A percentile compares a stretch with the other conserved stretches of the same genome.
phyloP scores from a whole-genome alignment of 2,113 vertebrate genomes.

The Paracanthobrama guichenoti region DNA sequence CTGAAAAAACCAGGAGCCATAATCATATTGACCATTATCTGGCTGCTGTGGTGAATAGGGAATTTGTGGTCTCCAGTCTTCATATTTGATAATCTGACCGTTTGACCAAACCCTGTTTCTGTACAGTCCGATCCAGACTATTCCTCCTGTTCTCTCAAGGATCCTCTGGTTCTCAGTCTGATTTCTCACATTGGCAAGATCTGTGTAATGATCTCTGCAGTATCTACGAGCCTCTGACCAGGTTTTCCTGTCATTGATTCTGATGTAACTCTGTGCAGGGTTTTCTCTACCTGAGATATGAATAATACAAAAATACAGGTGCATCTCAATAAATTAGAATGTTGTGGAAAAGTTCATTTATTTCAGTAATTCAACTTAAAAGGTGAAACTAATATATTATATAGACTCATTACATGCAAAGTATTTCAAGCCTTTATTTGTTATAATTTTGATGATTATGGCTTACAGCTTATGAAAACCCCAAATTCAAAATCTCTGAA shows the following conservation, averaged over 20 bases:
- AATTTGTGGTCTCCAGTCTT: conserved; percentile 23
- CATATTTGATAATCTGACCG: not conserved
- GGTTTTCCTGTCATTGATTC: not conserved
- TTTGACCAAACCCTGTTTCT: conserved; percentile 42
- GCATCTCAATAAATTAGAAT: no score
- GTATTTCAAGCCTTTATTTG: no score
- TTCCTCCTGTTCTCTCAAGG: not conserved
- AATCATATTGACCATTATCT: conserved; percentile 21
- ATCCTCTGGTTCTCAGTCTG: conserved; percentile 35
- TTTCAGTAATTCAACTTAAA: no score
- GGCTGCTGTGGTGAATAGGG: not conserved
- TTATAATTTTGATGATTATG: no score
- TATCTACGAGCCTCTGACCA: conserved; percentile 41
- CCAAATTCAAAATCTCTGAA: no score
- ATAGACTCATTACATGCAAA: no score
- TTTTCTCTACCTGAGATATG: not conserved
- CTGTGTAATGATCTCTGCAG: conserved; percentile 40
- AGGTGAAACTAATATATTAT: no score
- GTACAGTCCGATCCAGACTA: conserved; percentile 45
- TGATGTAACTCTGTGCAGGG: not conserved
- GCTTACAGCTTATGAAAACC: no score
- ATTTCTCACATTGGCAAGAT: conserved; percentile 42
- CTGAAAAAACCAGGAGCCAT: not conserved
- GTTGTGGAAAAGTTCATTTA: no score
- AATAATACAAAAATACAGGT: no score